A percentile compares a stretch with the other conserved stretches of the same genome.
These are phyloP conservation scores for Diorhabda elongata DNA, from an alignment of 1,140 invertebrate genomes.

Conservation along the genomic window DNA sequence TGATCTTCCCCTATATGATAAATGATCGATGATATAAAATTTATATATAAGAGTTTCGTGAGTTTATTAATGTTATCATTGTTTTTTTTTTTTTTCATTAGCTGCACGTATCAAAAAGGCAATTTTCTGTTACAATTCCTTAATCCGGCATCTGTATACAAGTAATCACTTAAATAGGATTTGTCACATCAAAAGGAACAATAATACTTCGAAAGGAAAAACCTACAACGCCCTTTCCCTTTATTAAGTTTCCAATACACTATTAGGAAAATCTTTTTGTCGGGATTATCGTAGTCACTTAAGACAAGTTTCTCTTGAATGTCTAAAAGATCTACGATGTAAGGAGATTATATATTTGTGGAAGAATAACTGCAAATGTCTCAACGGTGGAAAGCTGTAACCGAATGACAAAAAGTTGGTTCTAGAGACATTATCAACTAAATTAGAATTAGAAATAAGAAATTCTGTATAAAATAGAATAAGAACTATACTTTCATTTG, in stretches of 20 bases:
- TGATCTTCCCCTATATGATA: too few relatives aligned
- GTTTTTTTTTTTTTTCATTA: too few relatives aligned
- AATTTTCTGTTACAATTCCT: too few relatives aligned
- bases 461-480: too few relatives aligned
- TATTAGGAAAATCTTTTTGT: slow-evolving; percentile 3
- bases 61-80: too few relatives aligned
- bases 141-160: not conserved
- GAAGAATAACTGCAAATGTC: not conserved
- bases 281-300: not conserved
- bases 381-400: not conserved
- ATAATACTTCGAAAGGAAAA: not conserved
- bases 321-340: not conserved
- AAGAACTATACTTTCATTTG: too few relatives aligned
- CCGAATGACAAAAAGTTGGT: not conserved
- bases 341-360: not conserved
- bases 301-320: not conserved
- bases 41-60: too few relatives aligned
- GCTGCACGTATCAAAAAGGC: too few relatives aligned
- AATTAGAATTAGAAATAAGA: too few relatives aligned
- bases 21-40: too few relatives aligned
- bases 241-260: not conserved
- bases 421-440: not conserved
- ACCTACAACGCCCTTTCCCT: not conserved
- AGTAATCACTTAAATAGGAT: not conserved
- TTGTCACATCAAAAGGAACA: not conserved